These are phyloP conservation scores for Urophycis tenuis DNA, from an alignment of 2,797 vertebrate species.

Conservation along the genomic window DNA sequence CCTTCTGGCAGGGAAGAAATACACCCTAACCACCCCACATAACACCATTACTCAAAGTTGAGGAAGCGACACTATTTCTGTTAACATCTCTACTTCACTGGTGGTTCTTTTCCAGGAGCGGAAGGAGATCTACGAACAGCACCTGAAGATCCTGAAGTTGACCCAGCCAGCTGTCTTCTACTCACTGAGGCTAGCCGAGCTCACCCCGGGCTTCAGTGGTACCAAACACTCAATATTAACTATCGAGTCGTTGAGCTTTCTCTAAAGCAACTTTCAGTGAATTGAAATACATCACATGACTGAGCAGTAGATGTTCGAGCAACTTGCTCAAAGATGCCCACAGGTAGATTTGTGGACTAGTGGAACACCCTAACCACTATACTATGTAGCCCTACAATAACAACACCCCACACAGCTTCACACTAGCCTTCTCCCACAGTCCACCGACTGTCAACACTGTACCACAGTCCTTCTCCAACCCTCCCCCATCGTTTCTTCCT, in stretches of 20 bases:
- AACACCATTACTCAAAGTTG: neutral
- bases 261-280: neutral
- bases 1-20: neutral
- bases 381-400: neutral
- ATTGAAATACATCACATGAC: neutral
- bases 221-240: slow-evolving; percentile 26
- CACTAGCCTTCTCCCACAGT: neutral
- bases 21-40: neutral
- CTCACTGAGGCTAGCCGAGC: slow-evolving; percentile 88
- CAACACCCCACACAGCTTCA: neutral
- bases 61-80: neutral
- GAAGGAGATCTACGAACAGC: slow-evolving; percentile 94
- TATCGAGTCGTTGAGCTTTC: neutral
- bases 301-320: neutral
- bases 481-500: neutral
- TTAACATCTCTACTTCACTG: neutral
- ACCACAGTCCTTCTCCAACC: neutral
- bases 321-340: no score
- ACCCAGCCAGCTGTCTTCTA: slow-evolving; percentile 83
- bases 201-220: slow-evolving; percentile 96
- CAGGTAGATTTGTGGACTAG: no score
- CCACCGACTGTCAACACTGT: neutral
- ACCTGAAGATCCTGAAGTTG: slow-evolving; percentile 90
- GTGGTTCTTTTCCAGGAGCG: slow-evolving; percentile 75
- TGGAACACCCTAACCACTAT: neutral